Base-by-base conservation (phyloP, 1,140 invertebrate species). In the Eriocheir sinensis region DNA sequence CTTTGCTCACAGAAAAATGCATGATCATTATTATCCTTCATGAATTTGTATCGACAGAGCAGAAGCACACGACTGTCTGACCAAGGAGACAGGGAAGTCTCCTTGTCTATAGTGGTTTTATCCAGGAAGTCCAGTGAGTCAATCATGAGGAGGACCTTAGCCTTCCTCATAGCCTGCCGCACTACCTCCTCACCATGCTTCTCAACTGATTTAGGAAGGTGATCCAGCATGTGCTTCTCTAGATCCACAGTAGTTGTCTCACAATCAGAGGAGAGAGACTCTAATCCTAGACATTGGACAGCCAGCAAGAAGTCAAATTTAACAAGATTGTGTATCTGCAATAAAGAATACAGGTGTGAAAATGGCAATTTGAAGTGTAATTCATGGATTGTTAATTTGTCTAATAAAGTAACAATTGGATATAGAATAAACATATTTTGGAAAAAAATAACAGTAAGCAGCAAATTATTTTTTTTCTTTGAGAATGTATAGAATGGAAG, bases 111-210 rank as follows among this genome's bases (percentile, higher is more conserved):
- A 6, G 36, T 12, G 3, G 8, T 30, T 27, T 27, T n/a, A 8
- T 3, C 44, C 8, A 60, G 38, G 21, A 27, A 41, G n/a, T 94
- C 88, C 9, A 94, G n/a, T 2, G 93, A 90, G 60, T 94, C 93
- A 80, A 94, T 81, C 2, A 94, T n/a, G 9, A 94, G 30, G n/a
- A 94, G 93, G 8, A 94, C 88, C 32, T 94, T 83, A 27, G 44
- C 79, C 38, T 89, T 44, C 38, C 44, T 94, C 86, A 94, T 88
- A 21, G 34, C 6, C 12, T 83, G 2, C 40, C 34, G 15, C 0
- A 94, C 40, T 27, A 44, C 80, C 12, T 94, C 88, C 36, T 94
- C n/a, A 0, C 93, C 93, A 90, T 89, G 44, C 80, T 89, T 41
- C 6, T 90, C 60, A 12, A 48, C 34, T 34, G 93, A 80, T 79